A percentile compares a stretch with the other conserved stretches of the same genome.
Conservation (phyloP, 2,888 invertebrate species). For the Neoascia interrupta region DNA sequence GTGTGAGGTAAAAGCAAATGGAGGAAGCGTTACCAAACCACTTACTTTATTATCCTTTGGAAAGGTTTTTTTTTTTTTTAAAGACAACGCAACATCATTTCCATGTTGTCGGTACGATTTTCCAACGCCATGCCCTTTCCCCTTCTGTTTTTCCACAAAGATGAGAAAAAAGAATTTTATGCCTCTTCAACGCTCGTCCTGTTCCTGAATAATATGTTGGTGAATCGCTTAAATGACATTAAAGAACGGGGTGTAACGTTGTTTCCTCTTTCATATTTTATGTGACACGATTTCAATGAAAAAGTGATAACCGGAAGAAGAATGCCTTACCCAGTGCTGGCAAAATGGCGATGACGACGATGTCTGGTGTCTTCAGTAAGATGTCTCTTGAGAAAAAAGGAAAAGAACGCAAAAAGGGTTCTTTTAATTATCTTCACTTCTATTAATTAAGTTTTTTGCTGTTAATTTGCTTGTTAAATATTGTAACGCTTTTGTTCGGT, state of each 20-base stretch:
- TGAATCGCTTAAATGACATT: slow-evolving; percentile 54
- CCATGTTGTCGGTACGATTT: background rate
- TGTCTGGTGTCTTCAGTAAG: slow-evolving; percentile 40
- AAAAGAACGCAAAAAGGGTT: slow-evolving; percentile 1
- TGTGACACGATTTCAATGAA: slow-evolving; percentile 50
- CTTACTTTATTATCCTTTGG: slow-evolving; percentile 42
- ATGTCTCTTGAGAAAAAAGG: slow-evolving; percentile 37
- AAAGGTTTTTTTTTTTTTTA: slow-evolving; percentile 29
- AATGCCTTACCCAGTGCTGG: slow-evolving; percentile 56
- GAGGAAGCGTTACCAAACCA: slow-evolving; percentile 38
- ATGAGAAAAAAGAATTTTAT: slow-evolving; percentile 43
- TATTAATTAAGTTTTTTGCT: slow-evolving; percentile 46
- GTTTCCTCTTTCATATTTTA: slow-evolving; percentile 54
- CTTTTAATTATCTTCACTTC: slow-evolving; percentile 15
- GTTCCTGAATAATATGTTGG: slow-evolving; percentile 49
- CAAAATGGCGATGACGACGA: slow-evolving; percentile 43
- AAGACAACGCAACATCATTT: slow-evolving; percentile 21
- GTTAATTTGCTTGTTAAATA: slow-evolving; percentile 32
- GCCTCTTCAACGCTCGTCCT: slow-evolving; percentile 31
- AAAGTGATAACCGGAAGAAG: slow-evolving; percentile 62
- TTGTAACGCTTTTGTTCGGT: slow-evolving; percentile 19
- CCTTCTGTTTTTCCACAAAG: slow-evolving; percentile 9
- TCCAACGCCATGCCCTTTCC: background rate
- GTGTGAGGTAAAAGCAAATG: slow-evolving; percentile 1
- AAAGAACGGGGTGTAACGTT: slow-evolving; percentile 45